Conservation (phyloP, 2,113 vertebrate genomes). For the Petrocephalus microphthalmus region DNA sequence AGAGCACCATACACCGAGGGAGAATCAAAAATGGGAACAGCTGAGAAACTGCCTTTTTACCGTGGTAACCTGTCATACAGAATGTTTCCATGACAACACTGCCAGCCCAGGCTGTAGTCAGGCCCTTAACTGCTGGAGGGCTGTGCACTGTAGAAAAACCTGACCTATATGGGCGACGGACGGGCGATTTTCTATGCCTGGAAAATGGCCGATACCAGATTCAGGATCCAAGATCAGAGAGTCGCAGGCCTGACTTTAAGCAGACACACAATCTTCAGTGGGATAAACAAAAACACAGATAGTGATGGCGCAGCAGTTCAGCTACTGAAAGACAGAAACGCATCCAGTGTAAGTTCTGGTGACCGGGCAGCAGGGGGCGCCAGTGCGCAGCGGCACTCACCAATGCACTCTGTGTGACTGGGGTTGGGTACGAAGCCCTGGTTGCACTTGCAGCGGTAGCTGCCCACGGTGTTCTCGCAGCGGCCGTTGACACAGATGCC, state of each 20-base stretch:
- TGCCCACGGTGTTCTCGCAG: constrained; percentile 85
- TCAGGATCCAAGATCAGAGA: background rate
- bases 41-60: background rate
- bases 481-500: constrained; percentile 87
- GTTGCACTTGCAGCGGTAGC: constrained; percentile 82
- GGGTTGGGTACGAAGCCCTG: constrained; percentile 76
- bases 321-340: background rate
- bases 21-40: background rate
- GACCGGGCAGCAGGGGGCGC: background rate
- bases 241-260: background rate
- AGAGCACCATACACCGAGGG: background rate
- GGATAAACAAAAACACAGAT: background rate
- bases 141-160: background rate
- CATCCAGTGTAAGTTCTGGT: background rate
- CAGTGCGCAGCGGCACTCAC: constrained; percentile 49
- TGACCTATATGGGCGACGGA: background rate
- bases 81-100: background rate
- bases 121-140: background rate
- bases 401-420: constrained; percentile 80
- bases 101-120: background rate
- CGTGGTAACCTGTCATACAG: background rate
- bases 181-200: background rate
- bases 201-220: background rate
- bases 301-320: background rate
- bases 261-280: background rate